A percentile compares a stretch with the other conserved stretches of the same genome.
phyloP scores from a whole-genome alignment of 1,140 invertebrate species.

The Brachionus plicatilis region DNA sequence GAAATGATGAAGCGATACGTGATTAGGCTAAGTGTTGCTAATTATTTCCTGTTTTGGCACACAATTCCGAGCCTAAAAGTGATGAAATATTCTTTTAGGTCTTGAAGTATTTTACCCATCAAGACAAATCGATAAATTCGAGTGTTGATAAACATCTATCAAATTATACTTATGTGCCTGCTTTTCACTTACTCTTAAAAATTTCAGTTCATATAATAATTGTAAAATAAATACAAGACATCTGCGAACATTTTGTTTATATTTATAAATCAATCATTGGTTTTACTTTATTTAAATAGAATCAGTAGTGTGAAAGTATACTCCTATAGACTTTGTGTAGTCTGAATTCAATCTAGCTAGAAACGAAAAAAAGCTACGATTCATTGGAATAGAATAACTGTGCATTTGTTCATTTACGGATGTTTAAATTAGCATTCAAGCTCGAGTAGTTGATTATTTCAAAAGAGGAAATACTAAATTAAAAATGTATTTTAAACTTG shows the following conservation, averaged over 20 bases:
- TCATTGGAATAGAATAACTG: neutral
- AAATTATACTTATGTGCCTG: slow-evolving; percentile 10
- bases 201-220: slow-evolving; percentile 9
- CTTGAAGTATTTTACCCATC: neutral
- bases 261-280: slow-evolving; percentile 27
- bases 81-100: neutral
- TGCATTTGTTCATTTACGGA: slow-evolving; percentile 5
- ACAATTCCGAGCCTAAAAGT: neutral
- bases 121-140: neutral
- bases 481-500: slow-evolving; percentile 1
- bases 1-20: neutral
- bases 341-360: neutral
- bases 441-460: slow-evolving; percentile 21
- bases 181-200: neutral
- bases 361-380: neutral
- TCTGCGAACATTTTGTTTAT: slow-evolving; percentile 19
- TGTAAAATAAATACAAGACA: slow-evolving; percentile 37
- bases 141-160: slow-evolving; percentile 29
- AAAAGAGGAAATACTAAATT: slow-evolving; percentile 33
- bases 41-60: neutral
- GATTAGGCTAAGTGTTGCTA: neutral
- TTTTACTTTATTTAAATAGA: neutral
- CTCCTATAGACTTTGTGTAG: neutral
- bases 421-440: slow-evolving; percentile 14
- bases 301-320: neutral